Base-by-base conservation (phyloP, 2,888 invertebrate genomes). In the Coleophora flavipennella region DNA sequence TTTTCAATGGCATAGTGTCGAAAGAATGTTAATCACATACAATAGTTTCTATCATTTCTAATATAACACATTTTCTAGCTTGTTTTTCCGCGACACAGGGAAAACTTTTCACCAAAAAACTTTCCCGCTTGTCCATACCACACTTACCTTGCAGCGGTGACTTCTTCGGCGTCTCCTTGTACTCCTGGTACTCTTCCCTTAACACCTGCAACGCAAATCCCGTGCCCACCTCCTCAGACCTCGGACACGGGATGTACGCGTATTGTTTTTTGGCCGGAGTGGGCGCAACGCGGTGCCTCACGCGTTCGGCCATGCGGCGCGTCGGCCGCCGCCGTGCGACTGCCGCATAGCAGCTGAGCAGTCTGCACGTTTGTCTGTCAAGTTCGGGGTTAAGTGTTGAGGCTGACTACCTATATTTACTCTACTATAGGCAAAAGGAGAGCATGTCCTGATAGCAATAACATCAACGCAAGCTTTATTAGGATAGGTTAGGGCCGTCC, bases 281-380 rank as follows among this genome's bases (percentile, higher is more conserved):
- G 59, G 83, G 83, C 79, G 81, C 83, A 75, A 84, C 83, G 71
- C 84, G 83, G 53, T 83, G 60, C 62, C 67, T 80, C 59, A 73
- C 69, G 63, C 83, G 83, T 59, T 84, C 83, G 70, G 81, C 83
- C 84, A 84, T 84, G 66, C 83, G 80, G 75, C 81, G 72, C 56
- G 59, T 52, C 50, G 39, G 53, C 44, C 44, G 42, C 46, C 41
- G 45, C 51, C 43, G 42, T 50, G 49, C 47, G 51, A 61, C 64
- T 64, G 63, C 50, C 48, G 48, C 54, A 53, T 62, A 63, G 62
- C 62, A 64, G 63, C 62, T 61, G 59, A 40, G 35, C 38, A 6
- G 40, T 20, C 20, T 20, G 20, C 3, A 6, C 3, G 6, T 20
- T 6, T 20, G 20, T 3, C 20, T 20, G 20, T 20, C 20, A 20